phyloP scores from a whole-genome alignment of 2,113 vertebrate species.

The Hymenochirus boettgeri region DNA sequence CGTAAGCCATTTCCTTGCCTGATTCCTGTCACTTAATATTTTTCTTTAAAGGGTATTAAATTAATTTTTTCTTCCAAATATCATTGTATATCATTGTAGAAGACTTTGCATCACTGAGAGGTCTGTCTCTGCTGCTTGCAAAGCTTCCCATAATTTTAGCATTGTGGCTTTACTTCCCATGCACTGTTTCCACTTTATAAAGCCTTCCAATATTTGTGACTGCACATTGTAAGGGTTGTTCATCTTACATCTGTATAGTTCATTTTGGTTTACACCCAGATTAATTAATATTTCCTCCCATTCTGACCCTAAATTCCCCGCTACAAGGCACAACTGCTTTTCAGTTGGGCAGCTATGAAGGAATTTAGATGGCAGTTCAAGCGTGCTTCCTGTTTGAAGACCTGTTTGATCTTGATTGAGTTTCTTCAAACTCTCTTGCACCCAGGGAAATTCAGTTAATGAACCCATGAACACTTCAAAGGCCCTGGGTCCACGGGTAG shows the following conservation, averaged over 20 bases:
- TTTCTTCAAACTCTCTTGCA: slow-evolving; percentile 67
- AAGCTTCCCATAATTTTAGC: slow-evolving; percentile 58
- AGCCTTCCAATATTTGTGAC: slow-evolving; percentile 71
- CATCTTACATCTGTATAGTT: slow-evolving; percentile 78
- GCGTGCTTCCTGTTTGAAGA: slow-evolving; percentile 39
- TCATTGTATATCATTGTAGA: slow-evolving; percentile 54
- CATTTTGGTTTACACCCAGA: slow-evolving; percentile 73
- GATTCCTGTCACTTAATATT: too few species aligned
- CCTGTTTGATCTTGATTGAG: slow-evolving; percentile 56
- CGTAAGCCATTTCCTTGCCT: too few species aligned
- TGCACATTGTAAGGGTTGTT: slow-evolving; percentile 72
- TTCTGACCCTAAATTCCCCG: slow-evolving; percentile 68
- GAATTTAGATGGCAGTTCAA: slow-evolving; percentile 51
- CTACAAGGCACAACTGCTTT: slow-evolving; percentile 76
- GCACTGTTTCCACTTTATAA: slow-evolving; percentile 78
- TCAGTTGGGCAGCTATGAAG: slow-evolving; percentile 73
- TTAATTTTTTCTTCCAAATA: too few species aligned
- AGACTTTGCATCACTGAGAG: slow-evolving; percentile 66
- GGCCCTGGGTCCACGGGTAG: slow-evolving; percentile 78
- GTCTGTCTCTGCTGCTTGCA: slow-evolving; percentile 66
- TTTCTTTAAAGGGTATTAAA: too few species aligned
- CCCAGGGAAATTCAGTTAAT: slow-evolving; percentile 82
- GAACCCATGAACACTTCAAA: slow-evolving; percentile 74
- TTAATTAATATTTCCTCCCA: slow-evolving; percentile 78
- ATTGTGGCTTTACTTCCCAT: slow-evolving; percentile 74